Conservation (phyloP, 2,888 invertebrate genomes). For the Sympetrum striolatum region DNA sequence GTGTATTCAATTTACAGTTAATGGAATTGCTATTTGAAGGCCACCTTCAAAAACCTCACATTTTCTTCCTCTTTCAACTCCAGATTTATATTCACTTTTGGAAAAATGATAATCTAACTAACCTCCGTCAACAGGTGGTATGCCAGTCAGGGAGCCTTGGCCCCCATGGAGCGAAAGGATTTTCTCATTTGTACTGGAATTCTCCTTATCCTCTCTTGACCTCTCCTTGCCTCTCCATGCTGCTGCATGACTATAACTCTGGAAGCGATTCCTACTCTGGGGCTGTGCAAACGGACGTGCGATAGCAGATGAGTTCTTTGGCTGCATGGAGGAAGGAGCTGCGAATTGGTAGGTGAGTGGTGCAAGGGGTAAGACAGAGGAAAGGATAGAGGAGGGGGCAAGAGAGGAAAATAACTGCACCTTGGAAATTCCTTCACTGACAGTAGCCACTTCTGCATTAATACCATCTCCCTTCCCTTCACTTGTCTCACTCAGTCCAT, state of each 20-base stretch:
- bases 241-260: not conserved
- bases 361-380: not conserved
- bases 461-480: not conserved
- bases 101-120: not conserved
- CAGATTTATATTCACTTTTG: too few species aligned
- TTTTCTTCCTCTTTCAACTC: too few species aligned
- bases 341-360: not conserved
- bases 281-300: not conserved
- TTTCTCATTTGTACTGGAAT: not conserved
- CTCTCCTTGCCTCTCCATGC: not conserved
- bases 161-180: not conserved
- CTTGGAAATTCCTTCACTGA: conserved; percentile 5
- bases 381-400: conserved; percentile 10
- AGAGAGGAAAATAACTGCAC: conserved; percentile 23
- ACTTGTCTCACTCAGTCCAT: not conserved
- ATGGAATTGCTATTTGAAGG: too few species aligned
- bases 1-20: too few species aligned
- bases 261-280: not conserved
- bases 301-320: not conserved
- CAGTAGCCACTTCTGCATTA: conserved; percentile 9
- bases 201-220: conserved; percentile 11
- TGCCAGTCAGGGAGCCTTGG: not conserved
- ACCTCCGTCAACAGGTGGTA: not conserved
- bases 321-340: not conserved
- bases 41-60: too few species aligned